These are phyloP conservation scores for Colistium nudipinnis DNA, from an alignment of 2,113 vertebrate genomes.

Conservation along the genomic window DNA sequence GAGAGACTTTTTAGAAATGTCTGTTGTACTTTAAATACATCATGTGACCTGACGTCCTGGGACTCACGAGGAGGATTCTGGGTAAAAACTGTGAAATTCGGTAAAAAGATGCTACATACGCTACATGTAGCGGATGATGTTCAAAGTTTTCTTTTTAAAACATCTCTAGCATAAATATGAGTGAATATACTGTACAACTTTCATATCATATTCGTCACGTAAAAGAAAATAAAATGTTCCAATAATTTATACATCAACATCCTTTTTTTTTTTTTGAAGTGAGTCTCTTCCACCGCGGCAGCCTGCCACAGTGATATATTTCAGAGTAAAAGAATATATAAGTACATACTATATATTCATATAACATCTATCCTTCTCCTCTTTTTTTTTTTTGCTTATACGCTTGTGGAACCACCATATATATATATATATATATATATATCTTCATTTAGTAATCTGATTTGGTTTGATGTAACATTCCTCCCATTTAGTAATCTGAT, in stretches of 20 bases:
- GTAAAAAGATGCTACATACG: constrained; percentile 4
- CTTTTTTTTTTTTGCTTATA: constrained; percentile 49
- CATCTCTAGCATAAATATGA: constrained; percentile 71
- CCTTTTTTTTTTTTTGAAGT: constrained; percentile 43
- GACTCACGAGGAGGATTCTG: neutral
- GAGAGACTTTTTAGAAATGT: constrained; percentile 5
- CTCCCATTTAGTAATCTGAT: constrained; percentile 46
- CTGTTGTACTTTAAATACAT: constrained; percentile 6
- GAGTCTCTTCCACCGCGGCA: constrained; percentile 56
- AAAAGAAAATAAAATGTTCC: constrained; percentile 68
- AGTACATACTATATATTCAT: constrained; percentile 64
- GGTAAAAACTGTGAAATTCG: neutral
- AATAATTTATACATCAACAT: constrained; percentile 67
- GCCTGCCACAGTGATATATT: constrained; percentile 46
- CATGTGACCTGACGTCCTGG: neutral
- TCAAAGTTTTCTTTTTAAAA: constrained; percentile 40
- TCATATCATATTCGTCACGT: constrained; percentile 65
- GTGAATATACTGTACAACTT: constrained; percentile 73
- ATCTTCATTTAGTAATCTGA: constrained; percentile 44
- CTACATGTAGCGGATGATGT: constrained; percentile 35
- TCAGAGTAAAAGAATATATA: constrained; percentile 72
- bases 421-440: too few relatives aligned
- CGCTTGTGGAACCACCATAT: constrained; percentile 39
- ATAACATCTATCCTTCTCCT: constrained; percentile 45
- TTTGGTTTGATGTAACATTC: constrained; percentile 54